Conservation (phyloP, 2,888 invertebrate genomes). For the Agriotes lineatus region DNA sequence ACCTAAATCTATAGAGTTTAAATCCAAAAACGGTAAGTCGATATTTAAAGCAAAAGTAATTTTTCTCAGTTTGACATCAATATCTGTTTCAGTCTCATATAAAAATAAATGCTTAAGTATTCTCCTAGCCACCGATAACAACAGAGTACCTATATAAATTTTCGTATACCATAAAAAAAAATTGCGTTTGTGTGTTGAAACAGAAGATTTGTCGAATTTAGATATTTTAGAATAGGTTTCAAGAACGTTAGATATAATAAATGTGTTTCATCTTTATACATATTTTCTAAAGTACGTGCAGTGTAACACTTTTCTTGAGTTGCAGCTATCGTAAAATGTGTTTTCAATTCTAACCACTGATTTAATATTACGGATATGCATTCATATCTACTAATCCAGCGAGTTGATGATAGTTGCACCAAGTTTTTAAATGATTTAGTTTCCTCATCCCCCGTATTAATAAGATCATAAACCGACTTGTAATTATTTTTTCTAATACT, state of each 20-base stretch:
- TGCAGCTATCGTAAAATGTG: too few species aligned
- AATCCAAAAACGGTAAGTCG: neutral
- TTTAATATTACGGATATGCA: slow-evolving; percentile 47
- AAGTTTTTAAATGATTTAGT: slow-evolving; percentile 25
- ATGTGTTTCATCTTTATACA: slow-evolving; percentile 9
- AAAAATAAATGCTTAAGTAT: neutral
- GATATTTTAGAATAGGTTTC: slow-evolving; percentile 12
- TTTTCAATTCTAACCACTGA: slow-evolving; percentile 50
- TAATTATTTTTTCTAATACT: slow-evolving; percentile 42
- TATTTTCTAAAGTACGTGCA: slow-evolving; percentile 8
- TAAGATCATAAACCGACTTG: slow-evolving; percentile 43
- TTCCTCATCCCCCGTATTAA: slow-evolving; percentile 35
- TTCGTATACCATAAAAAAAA: slow-evolving; percentile 8
- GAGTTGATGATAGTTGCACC: slow-evolving; percentile 40
- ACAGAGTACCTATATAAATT: slow-evolving; percentile 1
- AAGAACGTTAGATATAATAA: slow-evolving; percentile 14
- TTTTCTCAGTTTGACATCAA: neutral
- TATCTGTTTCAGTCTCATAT: neutral
- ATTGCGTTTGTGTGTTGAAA: neutral
- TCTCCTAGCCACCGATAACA: neutral
- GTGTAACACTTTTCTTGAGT: slow-evolving; percentile 31
- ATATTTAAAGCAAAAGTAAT: neutral
- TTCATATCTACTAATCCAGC: slow-evolving; percentile 51
- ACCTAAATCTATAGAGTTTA: neutral
- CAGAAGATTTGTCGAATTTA: too few species aligned